Evolutionary conservation across 2,113 vertebrate genomes (phyloP).

Genomic region (Tamias sibiricus): DNA sequence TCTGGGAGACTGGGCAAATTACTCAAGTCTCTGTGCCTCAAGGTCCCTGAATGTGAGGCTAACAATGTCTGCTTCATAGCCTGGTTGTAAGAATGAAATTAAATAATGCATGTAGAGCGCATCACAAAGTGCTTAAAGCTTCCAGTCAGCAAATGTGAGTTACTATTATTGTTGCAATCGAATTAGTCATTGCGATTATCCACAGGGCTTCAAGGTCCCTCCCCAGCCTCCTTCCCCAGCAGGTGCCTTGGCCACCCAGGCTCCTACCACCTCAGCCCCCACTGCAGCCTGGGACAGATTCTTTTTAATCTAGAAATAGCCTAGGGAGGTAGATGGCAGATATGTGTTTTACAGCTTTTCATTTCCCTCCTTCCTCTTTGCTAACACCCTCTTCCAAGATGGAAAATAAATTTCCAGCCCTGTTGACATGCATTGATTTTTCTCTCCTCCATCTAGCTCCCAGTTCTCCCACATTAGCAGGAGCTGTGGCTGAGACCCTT

Average conservation of each 20-base stretch:
- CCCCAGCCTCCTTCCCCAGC: background rate
- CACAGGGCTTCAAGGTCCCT: background rate
- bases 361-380: conserved; percentile 67
- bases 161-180: background rate
- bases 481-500: conserved; percentile 37
- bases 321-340: background rate
- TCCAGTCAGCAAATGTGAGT: conserved; percentile 59
- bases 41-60: conserved; percentile 1
- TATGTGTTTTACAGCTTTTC: conserved; percentile 59
- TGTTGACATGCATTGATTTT: conserved; percentile 77
- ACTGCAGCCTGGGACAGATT: conserved; percentile 37
- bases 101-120: conserved; percentile 52
- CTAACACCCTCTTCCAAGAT: conserved; percentile 61
- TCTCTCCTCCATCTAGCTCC: conserved; percentile 32
- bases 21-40: conserved; percentile 38
- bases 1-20: background rate
- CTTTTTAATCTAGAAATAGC: background rate
- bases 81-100: conserved; percentile 23
- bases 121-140: conserved; percentile 49
- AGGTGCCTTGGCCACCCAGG: background rate
- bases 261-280: background rate
- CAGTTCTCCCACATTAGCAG: background rate
- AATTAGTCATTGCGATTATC: conserved; percentile 9
- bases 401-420: conserved; percentile 75
- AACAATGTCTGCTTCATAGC: background rate